Conservation (phyloP, 2,888 invertebrate genomes). For the Labia minor region DNA sequence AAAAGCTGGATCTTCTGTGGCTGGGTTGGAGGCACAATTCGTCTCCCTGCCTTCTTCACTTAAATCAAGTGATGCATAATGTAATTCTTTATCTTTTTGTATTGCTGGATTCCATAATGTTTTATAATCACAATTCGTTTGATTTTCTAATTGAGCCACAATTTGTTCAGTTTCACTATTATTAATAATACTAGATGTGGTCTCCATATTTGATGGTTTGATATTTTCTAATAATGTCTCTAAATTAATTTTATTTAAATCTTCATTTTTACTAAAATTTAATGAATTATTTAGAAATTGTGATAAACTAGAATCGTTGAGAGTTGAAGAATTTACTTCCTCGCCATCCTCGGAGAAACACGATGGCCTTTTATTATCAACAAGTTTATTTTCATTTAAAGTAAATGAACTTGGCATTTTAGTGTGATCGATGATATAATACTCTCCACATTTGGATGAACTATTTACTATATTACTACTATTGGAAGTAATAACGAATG, state of each 20-base stretch:
- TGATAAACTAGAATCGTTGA: not conserved
- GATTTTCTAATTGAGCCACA: not conserved
- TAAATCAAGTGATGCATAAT: slow-evolving; percentile 57
- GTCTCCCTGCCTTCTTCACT: slow-evolving; percentile 34
- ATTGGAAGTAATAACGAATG: not conserved
- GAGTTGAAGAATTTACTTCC: not conserved
- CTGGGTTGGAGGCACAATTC: slow-evolving; percentile 30
- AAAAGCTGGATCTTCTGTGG: slow-evolving; percentile 34
- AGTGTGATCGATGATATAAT: not conserved
- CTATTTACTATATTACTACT: not conserved
- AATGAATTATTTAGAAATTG: not conserved
- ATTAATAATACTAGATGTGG: not conserved
- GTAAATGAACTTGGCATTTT: not conserved
- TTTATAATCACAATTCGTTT: not conserved
- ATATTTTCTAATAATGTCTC: not conserved
- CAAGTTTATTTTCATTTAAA: not conserved
- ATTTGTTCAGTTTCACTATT: not conserved
- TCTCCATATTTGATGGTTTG: not conserved
- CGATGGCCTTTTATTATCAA: not conserved
- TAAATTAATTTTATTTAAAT: not conserved
- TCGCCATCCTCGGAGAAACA: not conserved
- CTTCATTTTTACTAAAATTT: not conserved
- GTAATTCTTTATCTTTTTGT: slow-evolving; percentile 41
- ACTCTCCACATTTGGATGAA: not conserved
- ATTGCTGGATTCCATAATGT: slow-evolving; percentile 29